Base-by-base conservation (phyloP, 2,888 invertebrate species). In the Unio delphinus region DNA sequence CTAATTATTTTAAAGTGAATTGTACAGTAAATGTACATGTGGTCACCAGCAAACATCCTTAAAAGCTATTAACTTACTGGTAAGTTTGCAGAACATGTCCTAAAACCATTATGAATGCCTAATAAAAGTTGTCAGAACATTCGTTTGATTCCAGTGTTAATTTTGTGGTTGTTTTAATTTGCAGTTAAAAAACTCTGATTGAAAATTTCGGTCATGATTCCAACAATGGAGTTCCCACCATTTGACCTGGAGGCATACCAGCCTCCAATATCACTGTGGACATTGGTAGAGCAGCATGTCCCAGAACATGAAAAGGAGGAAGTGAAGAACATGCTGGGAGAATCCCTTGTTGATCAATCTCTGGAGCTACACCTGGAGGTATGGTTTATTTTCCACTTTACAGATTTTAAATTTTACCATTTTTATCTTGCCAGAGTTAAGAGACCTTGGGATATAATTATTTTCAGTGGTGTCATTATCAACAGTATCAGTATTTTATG, bases 221-320 rank as follows among this genome's bases (percentile, higher is more conserved):
- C 65, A 54, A 64, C 64, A 8, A 69, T 65, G 67, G 73, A 77
- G 55, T 75, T 73, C 18, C 79, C 77, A 62, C 75, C 78, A 58
- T 82, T 77, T 76, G 82, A 82, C 63, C 75, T 81, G 59, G 73
- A 74, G 68, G 85, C 76, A 1, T 89, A 89, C 76, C 80, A 85
- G 65, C 87, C 87, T 8, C 89, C 89, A n/a, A 70, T 81, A 57
- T 89, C 87, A 6, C 73, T 90, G 55, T 90, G 90, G 90, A 74
- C 71, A 61, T 75, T 90, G 56, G 85, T 90, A n/a, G 82, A 88
- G 70, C 82, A 87, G 60, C 73, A 85, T 79, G 84, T 86, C 4
- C 83, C 84, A n/a, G 71, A 69, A 11, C 79, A 85, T 79, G 89
- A 89, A 68, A 80, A 79, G 59, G 81, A 84, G 54, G 89, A 89